Evolutionary conservation across 1,140 invertebrate species (phyloP), one percentile per base, ranked within the genome.

Genomic region (Diorhabda elongata): DNA sequence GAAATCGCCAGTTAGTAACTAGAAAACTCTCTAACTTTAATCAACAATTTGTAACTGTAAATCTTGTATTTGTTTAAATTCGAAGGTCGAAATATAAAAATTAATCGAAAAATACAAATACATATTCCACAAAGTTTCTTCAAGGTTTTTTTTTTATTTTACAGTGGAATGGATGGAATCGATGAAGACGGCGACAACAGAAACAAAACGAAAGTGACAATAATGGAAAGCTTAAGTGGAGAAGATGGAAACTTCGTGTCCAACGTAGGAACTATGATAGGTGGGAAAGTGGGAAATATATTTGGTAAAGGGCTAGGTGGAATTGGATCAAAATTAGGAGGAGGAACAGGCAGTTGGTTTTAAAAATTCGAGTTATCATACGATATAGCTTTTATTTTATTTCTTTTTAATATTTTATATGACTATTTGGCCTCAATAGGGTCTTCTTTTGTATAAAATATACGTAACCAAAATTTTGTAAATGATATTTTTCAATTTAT

Each of bases 221-320:
- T 90, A 61, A 82, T 86, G 74, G 87, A 88, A 75, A 86, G 83
- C 62, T 78, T 84, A 59, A 86, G 85, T 62, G 88, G 85, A 56
- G 88, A 89, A 75, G 87, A 89, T 73, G 87, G 84, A 26, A 89
- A 88, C 79, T 85, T 85, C 71, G 84, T 90, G 58, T 83, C 84
- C 43, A 90, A 90, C 77, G 83, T 91, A 43, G 87, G 87, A 74
- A 91, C 89, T 76, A 88, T 89, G 45, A 90, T 92, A 69, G 90
- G 90, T 61, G 91, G 90, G 45, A 87, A 88, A 78, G 87, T 95
- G 76, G 91, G 91, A 72, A 91, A 89, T 80, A 91, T 94, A 78
- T 90, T 94, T 75, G 91, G 92, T 59, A 92, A 92, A 81, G 90
- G 91, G 67, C 88, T 93, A 68, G 91, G 91, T 69, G 91, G 92